Evolutionary conservation across 2,888 invertebrate species (phyloP).

Genomic region (Willowsia nigromaculata): DNA sequence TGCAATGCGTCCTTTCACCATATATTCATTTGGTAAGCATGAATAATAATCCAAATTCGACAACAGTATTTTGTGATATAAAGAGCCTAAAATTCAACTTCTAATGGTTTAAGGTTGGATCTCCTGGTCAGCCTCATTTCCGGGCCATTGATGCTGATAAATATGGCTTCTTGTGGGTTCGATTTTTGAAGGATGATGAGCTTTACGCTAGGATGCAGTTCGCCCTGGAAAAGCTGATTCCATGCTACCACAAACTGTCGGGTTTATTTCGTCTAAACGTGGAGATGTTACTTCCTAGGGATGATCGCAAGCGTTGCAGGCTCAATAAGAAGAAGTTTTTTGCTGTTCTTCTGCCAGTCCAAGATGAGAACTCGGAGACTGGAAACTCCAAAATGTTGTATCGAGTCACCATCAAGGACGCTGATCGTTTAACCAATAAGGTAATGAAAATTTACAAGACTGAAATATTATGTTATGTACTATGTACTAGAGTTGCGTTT

Average conservation of each 20-base stretch:
- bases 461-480: not conserved
- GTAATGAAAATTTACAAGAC: too few species aligned
- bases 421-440: not conserved
- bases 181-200: not conserved
- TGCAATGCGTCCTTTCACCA: not conserved
- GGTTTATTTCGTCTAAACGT: not conserved
- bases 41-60: not conserved
- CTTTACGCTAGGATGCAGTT: not conserved
- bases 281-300: not conserved
- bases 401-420: not conserved
- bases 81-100: not conserved
- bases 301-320: not conserved
- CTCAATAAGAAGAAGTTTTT: not conserved
- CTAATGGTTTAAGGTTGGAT: too few species aligned
- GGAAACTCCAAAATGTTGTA: not conserved
- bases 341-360: not conserved
- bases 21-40: slow-evolving; percentile 21
- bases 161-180: not conserved
- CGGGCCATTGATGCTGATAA: not conserved
- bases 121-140: too few species aligned
- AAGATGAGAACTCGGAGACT: not conserved
- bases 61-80: not conserved
- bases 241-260: not conserved
- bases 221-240: not conserved
- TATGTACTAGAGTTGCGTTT: not conserved